Evolutionary conservation across 37 sponge, comb jelly and placozoan species (phyloP).

Genomic region (Spongia lamella): DNA sequence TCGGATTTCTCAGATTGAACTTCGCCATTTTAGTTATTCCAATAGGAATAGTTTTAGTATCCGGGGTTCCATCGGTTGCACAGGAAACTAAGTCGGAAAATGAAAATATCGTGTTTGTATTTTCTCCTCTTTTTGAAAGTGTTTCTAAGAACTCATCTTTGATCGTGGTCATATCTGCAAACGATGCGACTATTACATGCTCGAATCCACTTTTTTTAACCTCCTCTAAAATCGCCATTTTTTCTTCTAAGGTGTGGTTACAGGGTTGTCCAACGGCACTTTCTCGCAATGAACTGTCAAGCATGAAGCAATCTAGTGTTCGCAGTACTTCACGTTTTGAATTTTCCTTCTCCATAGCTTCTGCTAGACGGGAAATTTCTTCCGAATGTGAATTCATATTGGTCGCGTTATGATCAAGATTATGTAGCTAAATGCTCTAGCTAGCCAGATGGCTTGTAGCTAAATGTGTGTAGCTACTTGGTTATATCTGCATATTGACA

Average conservation of each 20-base stretch:
- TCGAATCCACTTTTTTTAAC: conserved; percentile 73
- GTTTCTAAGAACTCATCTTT: conserved; percentile 80
- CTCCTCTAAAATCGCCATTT: conserved; percentile 63
- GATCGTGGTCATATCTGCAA: conserved; percentile 68
- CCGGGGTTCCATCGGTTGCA: conserved; percentile 46
- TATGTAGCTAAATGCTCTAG: too few species aligned
- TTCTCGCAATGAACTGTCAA: conserved; percentile 91
- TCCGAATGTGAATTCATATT: too few species aligned
- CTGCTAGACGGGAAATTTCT: too few species aligned
- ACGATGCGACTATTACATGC: conserved; percentile 78
- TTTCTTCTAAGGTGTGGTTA: conserved; percentile 83
- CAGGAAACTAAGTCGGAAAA: too few species aligned
- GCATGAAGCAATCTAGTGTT: conserved; percentile 67
- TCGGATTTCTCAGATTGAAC: conserved; percentile 54
- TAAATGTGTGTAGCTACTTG: too few species aligned
- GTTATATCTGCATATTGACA: too few species aligned
- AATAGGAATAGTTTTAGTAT: conserved; percentile 58
- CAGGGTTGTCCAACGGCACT: conserved; percentile 83
- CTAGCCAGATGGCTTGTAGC: too few species aligned
- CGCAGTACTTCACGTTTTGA: conserved; percentile 57
- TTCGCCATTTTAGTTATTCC: conserved; percentile 62
- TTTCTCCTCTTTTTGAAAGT: too few species aligned
- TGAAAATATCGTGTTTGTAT: conserved; percentile 46
- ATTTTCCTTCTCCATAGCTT: too few species aligned
- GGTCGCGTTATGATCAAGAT: too few species aligned